Percentiles rank a stretch among this genome's conserved stretches.
Conservation (phyloP, 2,113 vertebrate species). For the Leptocoma aspasia region DNA sequence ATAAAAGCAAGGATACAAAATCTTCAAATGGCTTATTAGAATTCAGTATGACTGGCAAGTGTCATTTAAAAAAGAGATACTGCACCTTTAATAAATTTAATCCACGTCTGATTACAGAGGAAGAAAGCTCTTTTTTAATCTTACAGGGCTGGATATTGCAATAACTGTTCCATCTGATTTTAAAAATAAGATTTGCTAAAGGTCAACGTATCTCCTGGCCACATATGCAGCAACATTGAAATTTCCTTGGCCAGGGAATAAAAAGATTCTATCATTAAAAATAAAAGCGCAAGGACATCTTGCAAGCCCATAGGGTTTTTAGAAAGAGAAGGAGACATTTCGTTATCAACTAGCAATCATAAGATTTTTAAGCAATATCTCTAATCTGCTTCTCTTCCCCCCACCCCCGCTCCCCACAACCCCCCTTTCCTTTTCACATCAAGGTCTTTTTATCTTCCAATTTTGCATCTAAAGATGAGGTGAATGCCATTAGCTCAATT, state of each 20-base stretch:
- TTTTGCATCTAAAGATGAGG: constrained; percentile 86
- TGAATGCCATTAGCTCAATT: constrained; percentile 88
- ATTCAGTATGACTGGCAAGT: constrained; percentile 69
- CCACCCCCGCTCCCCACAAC: constrained; percentile 28
- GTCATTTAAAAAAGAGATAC: constrained; percentile 70
- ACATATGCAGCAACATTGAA: constrained; percentile 84
- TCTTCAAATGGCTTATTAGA: constrained; percentile 65
- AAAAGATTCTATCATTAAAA: constrained; percentile 91
- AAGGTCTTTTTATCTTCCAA: constrained; percentile 89
- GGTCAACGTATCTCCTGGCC: constrained; percentile 86
- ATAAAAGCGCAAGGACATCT: constrained; percentile 78
- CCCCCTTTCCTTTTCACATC: constrained; percentile 76
- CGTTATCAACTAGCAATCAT: constrained; percentile 81
- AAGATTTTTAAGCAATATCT: constrained; percentile 84
- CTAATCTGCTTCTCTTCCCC: constrained; percentile 75
- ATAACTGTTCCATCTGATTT: constrained; percentile 84
- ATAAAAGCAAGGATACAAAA: neutral
- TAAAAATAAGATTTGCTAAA: constrained; percentile 85
- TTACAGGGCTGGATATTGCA: constrained; percentile 80
- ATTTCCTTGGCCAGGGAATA: constrained; percentile 85
- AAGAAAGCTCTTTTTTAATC: constrained; percentile 80
- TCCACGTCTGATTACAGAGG: constrained; percentile 75
- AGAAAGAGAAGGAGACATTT: constrained; percentile 80
- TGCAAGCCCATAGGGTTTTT: constrained; percentile 71
- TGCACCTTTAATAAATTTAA: constrained; percentile 80